Evolutionary conservation across 2,888 invertebrate species (phyloP).

Genomic region (Salticus scenicus): DNA sequence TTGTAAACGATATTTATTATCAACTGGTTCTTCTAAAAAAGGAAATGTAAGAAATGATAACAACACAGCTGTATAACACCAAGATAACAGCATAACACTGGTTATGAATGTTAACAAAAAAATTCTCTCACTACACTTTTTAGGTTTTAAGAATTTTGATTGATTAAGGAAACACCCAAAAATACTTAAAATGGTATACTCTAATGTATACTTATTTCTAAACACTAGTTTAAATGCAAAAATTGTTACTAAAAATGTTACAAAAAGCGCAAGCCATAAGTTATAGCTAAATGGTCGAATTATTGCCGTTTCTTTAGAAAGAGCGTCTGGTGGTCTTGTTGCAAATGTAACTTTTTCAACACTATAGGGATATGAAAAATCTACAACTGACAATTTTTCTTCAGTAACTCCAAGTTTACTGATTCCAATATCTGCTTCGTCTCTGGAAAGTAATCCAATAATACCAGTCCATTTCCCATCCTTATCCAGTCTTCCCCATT

Average conservation of each 20-base stretch:
- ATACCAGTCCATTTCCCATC: conserved; percentile 28
- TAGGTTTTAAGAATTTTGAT: background rate
- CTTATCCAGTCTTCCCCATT: background rate
- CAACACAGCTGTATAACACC: background rate
- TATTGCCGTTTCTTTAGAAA: background rate
- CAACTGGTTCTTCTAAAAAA: background rate
- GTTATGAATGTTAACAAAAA: background rate
- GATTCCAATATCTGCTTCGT: conserved; percentile 4
- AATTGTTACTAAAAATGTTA: background rate
- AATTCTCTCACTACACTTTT: background rate
- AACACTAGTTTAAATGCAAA: background rate
- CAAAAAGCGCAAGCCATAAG: background rate
- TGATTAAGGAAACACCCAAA: background rate
- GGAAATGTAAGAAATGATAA: background rate
- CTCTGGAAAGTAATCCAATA: background rate
- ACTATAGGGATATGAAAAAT: background rate
- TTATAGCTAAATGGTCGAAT: background rate
- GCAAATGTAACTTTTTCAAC: background rate
- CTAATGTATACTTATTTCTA: background rate
- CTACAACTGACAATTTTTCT: background rate
- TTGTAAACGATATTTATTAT: background rate
- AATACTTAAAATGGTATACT: background rate
- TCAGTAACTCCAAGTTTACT: background rate
- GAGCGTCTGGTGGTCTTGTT: background rate
- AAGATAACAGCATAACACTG: background rate